phyloP scores from a whole-genome alignment of 2,797 vertebrate species.

The Gallinago solitaria region DNA sequence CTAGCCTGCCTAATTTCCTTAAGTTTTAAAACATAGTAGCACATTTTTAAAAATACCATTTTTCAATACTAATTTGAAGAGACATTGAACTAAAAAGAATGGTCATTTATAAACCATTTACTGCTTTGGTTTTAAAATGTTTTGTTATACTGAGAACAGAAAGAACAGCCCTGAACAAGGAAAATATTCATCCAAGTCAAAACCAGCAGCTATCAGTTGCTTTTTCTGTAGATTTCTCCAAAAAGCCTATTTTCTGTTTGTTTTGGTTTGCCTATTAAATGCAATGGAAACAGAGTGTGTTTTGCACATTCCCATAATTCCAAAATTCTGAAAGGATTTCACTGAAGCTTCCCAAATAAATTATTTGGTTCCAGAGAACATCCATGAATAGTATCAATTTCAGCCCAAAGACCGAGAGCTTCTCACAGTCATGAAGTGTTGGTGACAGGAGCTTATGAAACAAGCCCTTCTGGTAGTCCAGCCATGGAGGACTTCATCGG shows the following conservation, averaged over 20 bases:
- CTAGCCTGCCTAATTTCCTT: neutral
- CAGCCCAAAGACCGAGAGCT: neutral
- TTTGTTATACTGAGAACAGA: neutral
- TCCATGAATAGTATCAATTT: neutral
- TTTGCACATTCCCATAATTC: neutral
- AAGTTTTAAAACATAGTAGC: neutral
- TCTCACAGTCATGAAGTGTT: neutral
- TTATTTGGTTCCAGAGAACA: neutral
- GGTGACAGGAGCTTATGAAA: neutral
- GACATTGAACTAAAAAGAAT: neutral
- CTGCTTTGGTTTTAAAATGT: neutral
- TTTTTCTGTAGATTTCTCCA: neutral
- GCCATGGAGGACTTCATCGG: neutral
- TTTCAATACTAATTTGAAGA: neutral
- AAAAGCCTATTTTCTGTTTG: neutral
- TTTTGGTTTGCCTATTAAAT: neutral
- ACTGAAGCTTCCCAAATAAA: neutral
- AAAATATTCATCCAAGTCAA: neutral
- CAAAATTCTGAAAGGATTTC: neutral
- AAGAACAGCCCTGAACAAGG: neutral
- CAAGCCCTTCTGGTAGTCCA: neutral
- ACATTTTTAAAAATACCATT: neutral
- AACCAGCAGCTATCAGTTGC: neutral
- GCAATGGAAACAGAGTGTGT: neutral
- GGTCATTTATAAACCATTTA: neutral